These are phyloP conservation scores for Camptogramma bilineatum DNA, from an alignment of 2,888 invertebrate species.

Conservation along the genomic window DNA sequence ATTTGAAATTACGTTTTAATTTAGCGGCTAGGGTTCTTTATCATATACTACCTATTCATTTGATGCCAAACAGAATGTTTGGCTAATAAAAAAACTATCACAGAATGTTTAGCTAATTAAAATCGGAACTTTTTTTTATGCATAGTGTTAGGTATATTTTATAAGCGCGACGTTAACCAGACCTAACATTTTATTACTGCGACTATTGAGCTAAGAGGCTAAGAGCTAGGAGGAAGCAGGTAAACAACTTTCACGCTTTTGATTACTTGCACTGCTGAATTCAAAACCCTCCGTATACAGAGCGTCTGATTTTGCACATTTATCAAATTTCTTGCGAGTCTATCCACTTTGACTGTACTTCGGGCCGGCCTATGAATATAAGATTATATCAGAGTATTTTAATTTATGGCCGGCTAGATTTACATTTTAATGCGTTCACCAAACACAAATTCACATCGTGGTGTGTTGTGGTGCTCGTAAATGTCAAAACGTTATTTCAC, in stretches of 20 bases:
- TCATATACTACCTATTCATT: too few species aligned
- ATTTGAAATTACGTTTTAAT: neutral
- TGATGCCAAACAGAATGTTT: too few species aligned
- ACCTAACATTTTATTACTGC: too few species aligned
- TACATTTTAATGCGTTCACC: constrained; percentile 30
- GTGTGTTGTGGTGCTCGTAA: constrained; percentile 49
- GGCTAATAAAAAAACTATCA: too few species aligned
- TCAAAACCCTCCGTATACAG: neutral
- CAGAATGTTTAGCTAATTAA: too few species aligned
- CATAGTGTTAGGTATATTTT: too few species aligned
- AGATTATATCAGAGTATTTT: constrained; percentile 10
- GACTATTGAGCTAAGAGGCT: too few species aligned
- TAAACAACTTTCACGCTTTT: neutral
- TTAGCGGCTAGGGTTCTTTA: too few species aligned
- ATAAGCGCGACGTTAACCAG: too few species aligned
- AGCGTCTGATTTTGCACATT: neutral
- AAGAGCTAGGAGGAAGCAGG: too few species aligned
- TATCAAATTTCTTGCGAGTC: neutral
- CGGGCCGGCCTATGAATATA: neutral
- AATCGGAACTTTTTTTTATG: too few species aligned
- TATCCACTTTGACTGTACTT: neutral
- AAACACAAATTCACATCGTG: constrained; percentile 23
- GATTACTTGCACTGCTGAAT: neutral
- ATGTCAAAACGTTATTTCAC: constrained; percentile 61
- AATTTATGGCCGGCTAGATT: constrained; percentile 15